Percentiles rank a stretch among this genome's conserved stretches.
Evolutionary conservation across 2,888 invertebrate species (phyloP).

Genomic region (Eupithecia tripunctaria): DNA sequence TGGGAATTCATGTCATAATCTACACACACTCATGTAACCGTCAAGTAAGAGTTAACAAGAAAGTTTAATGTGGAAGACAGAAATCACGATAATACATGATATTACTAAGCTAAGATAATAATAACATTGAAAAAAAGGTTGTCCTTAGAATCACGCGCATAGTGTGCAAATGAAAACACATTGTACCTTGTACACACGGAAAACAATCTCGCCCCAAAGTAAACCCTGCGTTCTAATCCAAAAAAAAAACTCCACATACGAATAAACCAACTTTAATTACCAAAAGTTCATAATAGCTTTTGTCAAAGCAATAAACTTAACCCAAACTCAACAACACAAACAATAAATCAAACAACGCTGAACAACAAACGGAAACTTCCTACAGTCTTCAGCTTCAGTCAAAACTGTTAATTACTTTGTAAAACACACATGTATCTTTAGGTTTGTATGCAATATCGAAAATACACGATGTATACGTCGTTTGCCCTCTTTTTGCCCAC

Average conservation of each 20-base stretch:
- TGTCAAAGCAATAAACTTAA: conserved; percentile 19
- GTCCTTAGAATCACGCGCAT: no score
- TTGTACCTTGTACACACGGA: no score
- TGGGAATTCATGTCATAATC: no score
- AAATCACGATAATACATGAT: no score
- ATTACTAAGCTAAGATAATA: no score
- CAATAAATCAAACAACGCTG: conserved; percentile 19
- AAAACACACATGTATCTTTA: conserved; percentile 21
- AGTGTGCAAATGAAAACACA: no score
- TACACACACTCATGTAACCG: no score
- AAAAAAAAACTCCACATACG: not conserved
- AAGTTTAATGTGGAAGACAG: no score
- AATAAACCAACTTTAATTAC: conserved; percentile 4
- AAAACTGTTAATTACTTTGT: conserved; percentile 27
- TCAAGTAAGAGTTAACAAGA: no score
- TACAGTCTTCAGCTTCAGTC: conserved; percentile 1
- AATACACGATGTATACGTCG: not conserved
- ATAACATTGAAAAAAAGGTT: no score
- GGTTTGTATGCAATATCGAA: not conserved
- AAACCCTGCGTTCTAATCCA: not conserved
- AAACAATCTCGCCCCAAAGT: not conserved
- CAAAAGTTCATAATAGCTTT: conserved; percentile 15
- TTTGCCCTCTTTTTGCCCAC: not conserved
- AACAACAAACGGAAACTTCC: conserved; percentile 17
- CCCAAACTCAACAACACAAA: conserved; percentile 12